phyloP scores from a whole-genome alignment of 1,140 invertebrate species.

The Drosophila insularis region DNA sequence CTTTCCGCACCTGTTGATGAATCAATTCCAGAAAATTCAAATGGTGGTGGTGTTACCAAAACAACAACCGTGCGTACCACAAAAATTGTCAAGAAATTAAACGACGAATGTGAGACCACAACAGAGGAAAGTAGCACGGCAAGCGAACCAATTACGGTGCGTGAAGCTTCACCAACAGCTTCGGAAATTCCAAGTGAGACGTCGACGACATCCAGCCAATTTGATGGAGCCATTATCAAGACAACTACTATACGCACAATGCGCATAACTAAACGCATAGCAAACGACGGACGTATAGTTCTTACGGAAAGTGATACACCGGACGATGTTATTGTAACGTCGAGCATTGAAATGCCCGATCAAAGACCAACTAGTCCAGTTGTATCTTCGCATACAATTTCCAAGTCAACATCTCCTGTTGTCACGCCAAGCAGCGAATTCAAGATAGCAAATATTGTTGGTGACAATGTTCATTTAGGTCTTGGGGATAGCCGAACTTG shows the following conservation, averaged over 20 bases:
- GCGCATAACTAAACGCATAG: constrained; percentile 74
- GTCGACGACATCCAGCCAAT: constrained; percentile 75
- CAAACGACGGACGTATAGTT: constrained; percentile 75
- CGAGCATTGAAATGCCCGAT: constrained; percentile 78
- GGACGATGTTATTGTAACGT: constrained; percentile 71
- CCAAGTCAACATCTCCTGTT: constrained; percentile 33
- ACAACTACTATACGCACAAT: constrained; percentile 79
- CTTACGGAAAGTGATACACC: constrained; percentile 70
- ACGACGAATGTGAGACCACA: constrained; percentile 66
- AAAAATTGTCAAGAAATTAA: constrained; percentile 67
- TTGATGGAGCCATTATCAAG: constrained; percentile 79
- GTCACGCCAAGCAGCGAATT: constrained; percentile 48
- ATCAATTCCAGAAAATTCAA: constrained; percentile 22
- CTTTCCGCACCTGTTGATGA: constrained; percentile 6
- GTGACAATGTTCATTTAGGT: constrained; percentile 53
- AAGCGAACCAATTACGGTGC: constrained; percentile 64
- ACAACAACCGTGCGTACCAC: constrained; percentile 79
- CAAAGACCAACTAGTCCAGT: constrained; percentile 61
- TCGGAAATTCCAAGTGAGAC: constrained; percentile 69
- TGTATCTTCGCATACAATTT: constrained; percentile 34
- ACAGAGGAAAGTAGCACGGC: constrained; percentile 62
- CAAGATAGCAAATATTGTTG: constrained; percentile 41
- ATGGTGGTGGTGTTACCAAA: constrained; percentile 66
- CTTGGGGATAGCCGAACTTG: constrained; percentile 51
- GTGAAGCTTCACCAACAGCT: constrained; percentile 59